Conservation (phyloP, 2,113 vertebrate genomes). For the Mesocricetus auratus region DNA sequence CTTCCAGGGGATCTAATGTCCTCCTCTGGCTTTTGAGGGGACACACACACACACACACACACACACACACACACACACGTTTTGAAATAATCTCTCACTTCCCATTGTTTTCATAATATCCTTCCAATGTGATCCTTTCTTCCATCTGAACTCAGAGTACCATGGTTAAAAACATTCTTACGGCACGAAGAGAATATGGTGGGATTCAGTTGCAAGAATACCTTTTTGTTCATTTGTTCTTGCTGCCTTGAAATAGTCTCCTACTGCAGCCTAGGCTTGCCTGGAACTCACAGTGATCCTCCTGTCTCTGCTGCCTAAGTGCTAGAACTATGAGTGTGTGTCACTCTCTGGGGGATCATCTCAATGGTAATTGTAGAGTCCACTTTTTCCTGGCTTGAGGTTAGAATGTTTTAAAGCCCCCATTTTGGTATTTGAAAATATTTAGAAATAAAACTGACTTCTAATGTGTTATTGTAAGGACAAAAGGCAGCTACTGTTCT, state of each 20-base stretch:
- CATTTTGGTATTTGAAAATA: not conserved
- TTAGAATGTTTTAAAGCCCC: not conserved
- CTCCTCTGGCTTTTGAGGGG: not conserved
- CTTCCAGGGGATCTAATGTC: not conserved
- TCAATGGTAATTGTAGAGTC: not conserved
- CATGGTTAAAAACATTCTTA: not conserved
- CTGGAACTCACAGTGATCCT: not conserved
- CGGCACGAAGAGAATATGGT: not conserved
- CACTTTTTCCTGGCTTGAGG: not conserved
- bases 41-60: not conserved
- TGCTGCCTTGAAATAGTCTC: not conserved
- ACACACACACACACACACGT: not conserved
- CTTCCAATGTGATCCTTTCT: not conserved
- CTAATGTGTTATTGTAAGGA: not conserved
- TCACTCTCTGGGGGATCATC: no score
- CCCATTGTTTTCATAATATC: not conserved
- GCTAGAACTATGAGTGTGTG: no score
- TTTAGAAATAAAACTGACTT: not conserved
- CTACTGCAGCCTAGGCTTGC: not conserved
- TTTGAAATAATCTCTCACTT: not conserved
- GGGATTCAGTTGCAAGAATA: not conserved
- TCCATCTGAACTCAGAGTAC: not conserved
- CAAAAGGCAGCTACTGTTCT: not conserved
- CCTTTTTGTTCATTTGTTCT: not conserved
- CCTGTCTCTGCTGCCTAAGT: not conserved